Conservation (phyloP, 2,797 vertebrate species). For the Brachymystax lenok region DNA sequence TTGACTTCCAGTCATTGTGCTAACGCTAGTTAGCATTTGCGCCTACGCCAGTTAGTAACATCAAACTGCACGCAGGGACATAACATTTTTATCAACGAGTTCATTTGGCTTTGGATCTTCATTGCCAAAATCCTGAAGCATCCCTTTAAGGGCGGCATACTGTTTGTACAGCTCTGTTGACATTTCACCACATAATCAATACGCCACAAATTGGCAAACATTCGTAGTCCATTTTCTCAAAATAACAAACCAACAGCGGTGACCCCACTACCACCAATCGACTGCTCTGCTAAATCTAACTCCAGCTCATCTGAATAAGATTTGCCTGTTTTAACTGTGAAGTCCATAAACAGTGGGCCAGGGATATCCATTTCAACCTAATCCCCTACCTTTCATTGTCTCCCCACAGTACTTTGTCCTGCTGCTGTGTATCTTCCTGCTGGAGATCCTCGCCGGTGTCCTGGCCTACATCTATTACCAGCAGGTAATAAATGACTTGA, state of each 20-base stretch:
- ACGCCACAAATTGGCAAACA: neutral
- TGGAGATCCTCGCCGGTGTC: slow-evolving; percentile 93
- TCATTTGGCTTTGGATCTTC: no score
- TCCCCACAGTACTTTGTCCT: slow-evolving; percentile 89
- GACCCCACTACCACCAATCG: no score
- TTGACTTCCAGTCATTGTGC: no score
- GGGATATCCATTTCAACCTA: slow-evolving; percentile 19
- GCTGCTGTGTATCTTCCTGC: slow-evolving; percentile 91
- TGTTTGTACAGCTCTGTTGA: neutral
- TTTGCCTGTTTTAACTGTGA: neutral
- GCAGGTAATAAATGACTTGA: slow-evolving; percentile 79
- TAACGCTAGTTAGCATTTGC: no score
- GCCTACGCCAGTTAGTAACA: no score
- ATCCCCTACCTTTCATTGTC: slow-evolving; percentile 2
- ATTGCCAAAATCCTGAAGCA: neutral
- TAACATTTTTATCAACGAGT: no score
- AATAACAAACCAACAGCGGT: no score
- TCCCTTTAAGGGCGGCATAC: neutral
- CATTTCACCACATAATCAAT: neutral
- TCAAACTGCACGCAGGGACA: no score
- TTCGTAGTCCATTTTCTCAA: neutral
- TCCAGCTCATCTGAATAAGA: neutral
- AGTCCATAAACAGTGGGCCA: neutral
- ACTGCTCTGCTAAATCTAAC: neutral
- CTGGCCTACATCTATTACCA: slow-evolving; percentile 97